phyloP scores from a whole-genome alignment of 2,113 vertebrate genomes.

The Elachura formosa region DNA sequence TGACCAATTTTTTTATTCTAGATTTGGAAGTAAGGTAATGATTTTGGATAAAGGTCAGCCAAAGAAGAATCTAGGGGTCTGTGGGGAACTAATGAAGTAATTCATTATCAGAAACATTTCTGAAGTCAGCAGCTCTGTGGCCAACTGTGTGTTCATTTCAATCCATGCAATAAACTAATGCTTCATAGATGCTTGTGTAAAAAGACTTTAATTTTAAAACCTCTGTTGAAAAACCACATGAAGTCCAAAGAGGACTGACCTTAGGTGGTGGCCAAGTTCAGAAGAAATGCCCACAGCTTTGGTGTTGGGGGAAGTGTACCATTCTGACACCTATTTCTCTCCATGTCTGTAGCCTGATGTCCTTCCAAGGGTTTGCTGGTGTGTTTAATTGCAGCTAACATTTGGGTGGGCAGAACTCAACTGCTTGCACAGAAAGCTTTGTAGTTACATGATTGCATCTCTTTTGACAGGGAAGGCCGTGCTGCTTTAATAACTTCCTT shows the following conservation, averaged over 20 bases:
- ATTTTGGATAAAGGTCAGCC: not conserved
- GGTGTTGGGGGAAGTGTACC: not conserved
- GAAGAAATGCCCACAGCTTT: not conserved
- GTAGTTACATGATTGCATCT: not conserved
- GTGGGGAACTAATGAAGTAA: not conserved
- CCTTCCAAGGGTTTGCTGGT: not conserved
- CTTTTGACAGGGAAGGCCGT: conserved; percentile 88
- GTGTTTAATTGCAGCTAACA: not conserved
- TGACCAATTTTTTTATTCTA: not conserved
- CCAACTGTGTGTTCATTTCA: not conserved
- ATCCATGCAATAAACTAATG: not conserved
- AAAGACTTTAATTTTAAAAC: not conserved
- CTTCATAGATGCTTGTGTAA: not conserved
- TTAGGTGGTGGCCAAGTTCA: not conserved
- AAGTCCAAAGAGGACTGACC: not conserved
- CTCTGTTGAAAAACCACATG: not conserved
- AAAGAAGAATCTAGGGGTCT: not conserved
- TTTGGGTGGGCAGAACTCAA: not conserved
- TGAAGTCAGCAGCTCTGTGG: not conserved
- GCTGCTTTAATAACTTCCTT: conserved; percentile 97
- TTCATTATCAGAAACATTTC: not conserved
- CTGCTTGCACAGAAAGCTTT: not conserved
- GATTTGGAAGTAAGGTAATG: not conserved
- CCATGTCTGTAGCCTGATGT: not conserved
- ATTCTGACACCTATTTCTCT: not conserved